These are phyloP conservation scores for Lepus townsendii DNA, from an alignment of 2,797 vertebrate species.

Conservation along the genomic window DNA sequence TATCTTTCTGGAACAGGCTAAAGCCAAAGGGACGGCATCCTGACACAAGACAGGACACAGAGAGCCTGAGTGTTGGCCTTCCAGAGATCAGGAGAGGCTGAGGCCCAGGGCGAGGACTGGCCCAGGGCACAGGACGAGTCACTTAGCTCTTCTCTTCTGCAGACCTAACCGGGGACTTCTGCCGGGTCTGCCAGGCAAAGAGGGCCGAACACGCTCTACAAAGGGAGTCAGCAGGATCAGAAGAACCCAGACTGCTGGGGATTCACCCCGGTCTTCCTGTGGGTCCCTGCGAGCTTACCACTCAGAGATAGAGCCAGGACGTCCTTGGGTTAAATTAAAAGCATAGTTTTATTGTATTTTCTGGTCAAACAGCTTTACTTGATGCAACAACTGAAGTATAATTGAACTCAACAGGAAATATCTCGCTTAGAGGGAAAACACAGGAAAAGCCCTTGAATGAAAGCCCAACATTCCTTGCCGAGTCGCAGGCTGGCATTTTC, in stretches of 20 bases:
- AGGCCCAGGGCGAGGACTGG: background rate
- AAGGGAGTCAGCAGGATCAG: background rate
- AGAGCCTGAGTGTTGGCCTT: background rate
- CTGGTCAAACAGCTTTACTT: constrained; percentile 76
- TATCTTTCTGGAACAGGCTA: background rate
- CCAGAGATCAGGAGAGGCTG: background rate
- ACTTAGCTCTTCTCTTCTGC: background rate
- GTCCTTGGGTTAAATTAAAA: constrained; percentile 67
- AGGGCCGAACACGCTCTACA: background rate
- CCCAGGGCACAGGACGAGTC: background rate
- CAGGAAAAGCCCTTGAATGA: constrained; percentile 76
- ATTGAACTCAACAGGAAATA: constrained; percentile 82
- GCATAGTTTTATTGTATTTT: constrained; percentile 69
- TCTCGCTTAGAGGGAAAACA: constrained; percentile 82
- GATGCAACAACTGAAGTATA: constrained; percentile 74
- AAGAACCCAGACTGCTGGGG: background rate
- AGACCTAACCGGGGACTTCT: background rate
- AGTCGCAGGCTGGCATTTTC: constrained; percentile 80
- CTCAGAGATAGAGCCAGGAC: constrained; percentile 29
- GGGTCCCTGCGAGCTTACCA: background rate
- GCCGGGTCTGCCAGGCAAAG: background rate
- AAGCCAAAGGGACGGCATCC: background rate
- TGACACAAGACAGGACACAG: background rate
- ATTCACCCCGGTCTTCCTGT: background rate
- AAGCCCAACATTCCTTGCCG: constrained; percentile 82